A percentile compares a stretch with the other conserved stretches of the same genome.
These are phyloP conservation scores for Cancer borealis DNA, from an alignment of 2,888 invertebrate genomes.

Conservation along the genomic window DNA sequence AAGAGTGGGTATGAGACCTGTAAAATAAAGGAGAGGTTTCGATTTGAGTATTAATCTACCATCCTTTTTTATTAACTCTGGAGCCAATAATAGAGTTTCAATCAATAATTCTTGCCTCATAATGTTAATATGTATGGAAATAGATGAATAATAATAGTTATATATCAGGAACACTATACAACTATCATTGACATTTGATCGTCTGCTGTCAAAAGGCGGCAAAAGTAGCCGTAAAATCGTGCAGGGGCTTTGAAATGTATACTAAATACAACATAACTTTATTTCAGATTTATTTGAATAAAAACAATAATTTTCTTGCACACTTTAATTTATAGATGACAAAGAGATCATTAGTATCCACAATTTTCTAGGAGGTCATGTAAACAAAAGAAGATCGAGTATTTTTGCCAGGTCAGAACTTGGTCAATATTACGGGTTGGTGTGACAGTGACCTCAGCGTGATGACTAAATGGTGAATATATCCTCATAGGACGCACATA, in stretches of 20 bases:
- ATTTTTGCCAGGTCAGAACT: neutral
- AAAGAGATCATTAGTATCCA: neutral
- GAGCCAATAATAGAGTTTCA: neutral
- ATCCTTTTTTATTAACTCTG: neutral
- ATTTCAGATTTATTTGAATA: neutral
- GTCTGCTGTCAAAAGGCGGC: conserved; percentile 15
- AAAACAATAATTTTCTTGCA: neutral
- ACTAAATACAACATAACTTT: neutral
- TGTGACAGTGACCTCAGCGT: conserved; percentile 15
- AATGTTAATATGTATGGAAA: neutral
- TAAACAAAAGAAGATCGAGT: neutral
- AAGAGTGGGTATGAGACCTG: neutral
- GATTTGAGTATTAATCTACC: too few relatives aligned
- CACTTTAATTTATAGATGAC: neutral
- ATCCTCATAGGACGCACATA: neutral
- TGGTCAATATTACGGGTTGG: conserved; percentile 18
- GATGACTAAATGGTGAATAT: neutral
- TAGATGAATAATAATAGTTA: neutral
- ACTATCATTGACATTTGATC: neutral
- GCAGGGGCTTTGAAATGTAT: neutral
- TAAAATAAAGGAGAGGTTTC: neutral
- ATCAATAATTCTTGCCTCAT: neutral
- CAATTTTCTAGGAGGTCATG: neutral
- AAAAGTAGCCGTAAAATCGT: neutral
- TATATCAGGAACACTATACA: neutral